Base-by-base conservation (phyloP, 92 coral and sea anemone genomes). In the Blastomussa wellsi region DNA sequence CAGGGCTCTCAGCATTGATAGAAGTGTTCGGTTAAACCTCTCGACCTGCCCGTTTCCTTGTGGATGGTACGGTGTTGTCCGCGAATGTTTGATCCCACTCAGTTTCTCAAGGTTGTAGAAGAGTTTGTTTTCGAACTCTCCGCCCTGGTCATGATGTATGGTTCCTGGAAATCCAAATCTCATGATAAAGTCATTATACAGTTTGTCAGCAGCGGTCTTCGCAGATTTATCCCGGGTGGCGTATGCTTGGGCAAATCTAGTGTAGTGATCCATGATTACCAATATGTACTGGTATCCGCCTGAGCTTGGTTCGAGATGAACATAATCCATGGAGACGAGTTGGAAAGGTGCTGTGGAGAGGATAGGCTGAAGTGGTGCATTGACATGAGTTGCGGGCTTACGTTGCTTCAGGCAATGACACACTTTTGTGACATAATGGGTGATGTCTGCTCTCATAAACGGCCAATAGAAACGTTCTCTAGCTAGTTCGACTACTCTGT, bases 31-130 rank as follows among this genome's bases (percentile, higher is more conserved):
- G 36, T 89, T 92, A 17, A 87, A 90, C 55, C 93, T 38, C 64
- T 90, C 88, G 0, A 81, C 88, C 83, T 90, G 91, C 8, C 86
- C 88, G 35, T 87, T 84, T 0, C 91, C 87, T 73, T 92, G 76
- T 16, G 93, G 88, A 62, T 90, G 91, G 76, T n/a, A 83, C 15
- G 90, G 90, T 8, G 93, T 92, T 28, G 89, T 9, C n/a, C 91
- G 66, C 6, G 90, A 90, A 29, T 90, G 86, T 64, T 55, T 74
- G 47, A 92, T 35, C 36, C 93, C 86, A 51, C 89, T 38, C 68
- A 90, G 86, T 68, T 90, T 91, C 83, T 93, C 92, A 49, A 93
- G 81, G 74, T 91, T 79, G 79, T 85, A 80, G 74, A 93, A 88
- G 28, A 88, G 83, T 69, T 88, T 82, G 72, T 86, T 93, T 37